These are phyloP conservation scores for Drosophila oshimai DNA, from an alignment of 1,140 invertebrate species.

Conservation along the genomic window DNA sequence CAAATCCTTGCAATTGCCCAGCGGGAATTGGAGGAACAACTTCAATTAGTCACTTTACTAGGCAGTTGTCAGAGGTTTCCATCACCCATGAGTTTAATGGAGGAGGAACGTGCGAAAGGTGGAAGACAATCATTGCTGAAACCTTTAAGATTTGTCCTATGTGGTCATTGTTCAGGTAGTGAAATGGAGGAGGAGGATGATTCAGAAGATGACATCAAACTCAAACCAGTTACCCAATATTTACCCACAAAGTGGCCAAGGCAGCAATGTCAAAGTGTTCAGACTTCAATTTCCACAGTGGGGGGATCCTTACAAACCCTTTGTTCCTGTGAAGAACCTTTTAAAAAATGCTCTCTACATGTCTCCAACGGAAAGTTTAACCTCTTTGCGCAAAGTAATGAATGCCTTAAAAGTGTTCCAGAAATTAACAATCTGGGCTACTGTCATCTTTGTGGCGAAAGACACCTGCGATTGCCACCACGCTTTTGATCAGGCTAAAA, in stretches of 20 bases:
- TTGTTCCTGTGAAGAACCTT: not conserved
- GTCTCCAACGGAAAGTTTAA: not conserved
- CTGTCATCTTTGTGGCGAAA: slow-evolving; percentile 8
- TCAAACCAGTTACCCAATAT: not conserved
- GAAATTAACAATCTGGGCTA: not conserved
- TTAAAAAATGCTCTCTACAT: not conserved
- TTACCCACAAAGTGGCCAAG: not conserved
- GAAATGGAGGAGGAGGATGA: not conserved
- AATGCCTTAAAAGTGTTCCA: not conserved
- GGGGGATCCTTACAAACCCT: not conserved
- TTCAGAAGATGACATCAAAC: not conserved
- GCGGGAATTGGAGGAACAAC: slow-evolving; percentile 25
- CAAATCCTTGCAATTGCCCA: slow-evolving; percentile 41
- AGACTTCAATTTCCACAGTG: too few species aligned
- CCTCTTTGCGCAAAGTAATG: not conserved
- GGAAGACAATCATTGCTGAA: not conserved
- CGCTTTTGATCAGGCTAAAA: slow-evolving; percentile 1
- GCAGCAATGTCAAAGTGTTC: too few species aligned
- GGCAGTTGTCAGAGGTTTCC: slow-evolving; percentile 34
- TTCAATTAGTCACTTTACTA: slow-evolving; percentile 20
- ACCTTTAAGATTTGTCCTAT: slow-evolving; percentile 5
- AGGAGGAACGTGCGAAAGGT: not conserved
- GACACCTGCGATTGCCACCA: slow-evolving; percentile 16
- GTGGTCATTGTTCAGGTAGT: not conserved
- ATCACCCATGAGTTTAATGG: slow-evolving; percentile 49